A percentile compares a stretch with the other conserved stretches of the same genome.
These are phyloP conservation scores for Peromyscus aztecus DNA, from an alignment of 2,797 vertebrate genomes.

Conservation along the genomic window DNA sequence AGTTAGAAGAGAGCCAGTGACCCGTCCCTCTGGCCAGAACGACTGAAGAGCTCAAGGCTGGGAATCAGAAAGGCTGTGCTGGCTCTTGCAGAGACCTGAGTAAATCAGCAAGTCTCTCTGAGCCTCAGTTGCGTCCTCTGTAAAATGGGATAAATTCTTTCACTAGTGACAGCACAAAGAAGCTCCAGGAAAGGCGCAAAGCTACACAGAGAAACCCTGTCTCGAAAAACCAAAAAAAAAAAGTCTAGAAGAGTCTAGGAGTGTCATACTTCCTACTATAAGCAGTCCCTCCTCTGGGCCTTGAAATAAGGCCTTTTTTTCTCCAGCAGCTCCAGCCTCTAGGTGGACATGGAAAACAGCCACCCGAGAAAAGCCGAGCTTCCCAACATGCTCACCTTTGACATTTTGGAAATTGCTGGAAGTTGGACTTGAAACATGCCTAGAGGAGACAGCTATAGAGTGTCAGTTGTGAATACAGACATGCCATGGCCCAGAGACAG, in stretches of 20 bases:
- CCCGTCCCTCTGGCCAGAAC: background rate
- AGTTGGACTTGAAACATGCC: background rate
- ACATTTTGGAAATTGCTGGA: background rate
- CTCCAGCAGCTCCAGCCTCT: background rate
- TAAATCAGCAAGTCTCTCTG: background rate
- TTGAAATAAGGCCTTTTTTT: background rate
- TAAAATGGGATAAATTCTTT: background rate
- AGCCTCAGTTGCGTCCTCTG: background rate
- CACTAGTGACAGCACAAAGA: background rate
- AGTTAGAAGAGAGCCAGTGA: background rate
- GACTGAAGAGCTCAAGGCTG: background rate
- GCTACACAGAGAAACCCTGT: too few species aligned
- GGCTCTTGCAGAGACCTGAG: background rate
- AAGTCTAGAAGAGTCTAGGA: background rate
- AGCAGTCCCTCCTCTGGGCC: background rate
- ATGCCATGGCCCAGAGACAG: background rate
- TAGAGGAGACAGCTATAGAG: background rate
- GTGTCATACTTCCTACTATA: background rate
- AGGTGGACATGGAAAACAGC: too few species aligned
- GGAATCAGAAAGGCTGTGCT: background rate
- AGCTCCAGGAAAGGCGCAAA: too few species aligned
- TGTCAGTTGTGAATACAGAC: background rate
- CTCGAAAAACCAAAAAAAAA: background rate
- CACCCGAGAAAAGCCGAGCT: background rate
- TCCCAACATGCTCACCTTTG: background rate